Base-by-base conservation (phyloP, 2,888 invertebrate species). In the Uropetala carovei region DNA sequence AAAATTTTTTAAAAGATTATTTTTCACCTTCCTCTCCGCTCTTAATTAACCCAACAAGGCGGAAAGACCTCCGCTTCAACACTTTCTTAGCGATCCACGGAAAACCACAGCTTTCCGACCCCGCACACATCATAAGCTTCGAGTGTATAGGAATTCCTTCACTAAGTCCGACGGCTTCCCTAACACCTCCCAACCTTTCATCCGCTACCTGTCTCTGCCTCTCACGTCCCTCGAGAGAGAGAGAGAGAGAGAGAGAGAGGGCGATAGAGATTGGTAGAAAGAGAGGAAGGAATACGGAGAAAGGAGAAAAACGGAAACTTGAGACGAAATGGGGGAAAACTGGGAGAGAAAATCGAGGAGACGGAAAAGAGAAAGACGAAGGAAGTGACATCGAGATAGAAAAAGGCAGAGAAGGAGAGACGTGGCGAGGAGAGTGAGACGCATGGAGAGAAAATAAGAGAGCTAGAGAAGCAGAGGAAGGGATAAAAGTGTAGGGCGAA, bases 31-130 rank as follows among this genome's bases (percentile, higher is more conserved):
- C n/a, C 14, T n/a, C 85, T 22, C 27, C 59, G 0, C 27, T n/a
- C 86, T 59, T 89, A 89, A 89, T 89, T 60, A 89, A 64, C 30
- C 9, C 30, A 64, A 89, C 89, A 89, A 16, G 30, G 22, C 18
- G 89, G 64, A 64, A 59, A 86, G 86, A 89, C 18, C 89, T 43
- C 64, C 30, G 89, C 30, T 43, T 89, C 89, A 89, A 89, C 89
- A 86, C 86, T 22, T 59, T 59, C 59, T 86, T 64, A 89, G 22
- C 89, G 89, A 89, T 43, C 64, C 89, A 60, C 22, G 43, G 89
- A 89, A 64, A 89, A 13, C 64, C 16, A 43, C 16, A 59, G 27
- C 43, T 43, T 43, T 43, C 43, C n/a, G n/a, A 11, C n/a, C n/a
- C 75, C 75, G 10, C 27, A 75, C 75, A 11, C 22, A 85, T 18